Percentiles rank a stretch among this genome's conserved stretches.
phyloP scores from a whole-genome alignment of 64 coral and sea anemone genomes.

The Astreopora myriophthalma region DNA sequence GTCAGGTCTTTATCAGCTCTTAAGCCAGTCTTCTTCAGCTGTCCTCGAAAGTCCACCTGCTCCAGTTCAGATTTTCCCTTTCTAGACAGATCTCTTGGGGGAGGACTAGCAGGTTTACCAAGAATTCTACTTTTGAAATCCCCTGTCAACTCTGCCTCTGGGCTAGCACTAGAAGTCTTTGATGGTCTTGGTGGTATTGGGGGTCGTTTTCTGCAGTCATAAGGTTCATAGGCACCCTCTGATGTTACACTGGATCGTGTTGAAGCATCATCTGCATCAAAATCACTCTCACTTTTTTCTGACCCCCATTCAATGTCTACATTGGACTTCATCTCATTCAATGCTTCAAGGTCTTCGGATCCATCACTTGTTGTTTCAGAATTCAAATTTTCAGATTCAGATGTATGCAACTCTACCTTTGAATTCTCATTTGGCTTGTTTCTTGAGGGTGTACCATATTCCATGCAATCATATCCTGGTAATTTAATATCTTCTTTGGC shows the following conservation, averaged over 20 bases:
- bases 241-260: not conserved
- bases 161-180: not conserved
- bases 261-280: not conserved
- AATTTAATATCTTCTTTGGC: not conserved
- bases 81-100: not conserved
- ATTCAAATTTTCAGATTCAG: not conserved
- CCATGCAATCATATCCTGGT: not conserved
- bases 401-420: not conserved
- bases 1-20: constrained; percentile 27
- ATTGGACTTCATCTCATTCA: not conserved
- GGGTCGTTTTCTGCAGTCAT: not conserved
- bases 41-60: constrained; percentile 54
- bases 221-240: not conserved
- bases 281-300: not conserved
- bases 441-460: not conserved
- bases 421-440: not conserved
- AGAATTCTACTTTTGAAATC: constrained; percentile 49
- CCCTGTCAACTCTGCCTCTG: not conserved
- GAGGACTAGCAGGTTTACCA: not conserved
- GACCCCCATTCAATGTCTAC: not conserved
- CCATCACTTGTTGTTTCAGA: not conserved
- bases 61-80: constrained; percentile 11
- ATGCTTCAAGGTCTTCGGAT: not conserved
- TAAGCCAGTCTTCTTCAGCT: constrained; percentile 34
- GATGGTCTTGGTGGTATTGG: not conserved